Evolutionary conservation across 2,888 invertebrate species (phyloP), one percentile per base, ranked within the genome.

Genomic region (Prosapia bicincta): DNA sequence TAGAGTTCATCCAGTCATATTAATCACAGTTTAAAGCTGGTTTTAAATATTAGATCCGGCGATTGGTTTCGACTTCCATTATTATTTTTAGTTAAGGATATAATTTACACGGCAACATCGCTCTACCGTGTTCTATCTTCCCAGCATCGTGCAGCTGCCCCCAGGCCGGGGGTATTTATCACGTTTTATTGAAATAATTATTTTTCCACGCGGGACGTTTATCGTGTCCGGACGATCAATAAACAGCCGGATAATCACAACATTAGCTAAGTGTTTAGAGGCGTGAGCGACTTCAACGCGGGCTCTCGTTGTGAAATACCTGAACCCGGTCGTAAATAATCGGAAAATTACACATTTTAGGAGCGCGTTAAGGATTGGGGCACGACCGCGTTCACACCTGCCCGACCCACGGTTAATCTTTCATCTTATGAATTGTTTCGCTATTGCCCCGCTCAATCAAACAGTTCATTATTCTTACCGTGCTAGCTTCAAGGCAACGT

Each of bases 11-110:
- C 54, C 3, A 20, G 54, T 38, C 38, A 15, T 54, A 54, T 54
- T 54, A 54, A 54, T 54, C 54, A 54, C 54, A 20, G 20, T 54
- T 9, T 20, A 20, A 54, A 54, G 20, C 54, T 20, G 54, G 54
- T 54, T 54, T 54, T 54, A 54, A 54, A 54, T 54, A 54, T 54
- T 54, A 54, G 54, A 54, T 54, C 54, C 54, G 54, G n/a, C 54
- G 54, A 54, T 54, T 20, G 54, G 54, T 54, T 54, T 54, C 54
- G 54, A 54, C 54, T 54, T 54, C 54, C 54, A 54, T 54, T 54
- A 54, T 54, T 54, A 54, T 54, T 54, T 54, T 54, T 54, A 54
- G 54, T 54, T 54, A 54, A 54, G 54, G 54, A 54, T 54, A 54
- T 54, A 54, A 54, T 54, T 54, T 54, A 54, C 54, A 54, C 54